Evolutionary conservation across 92 coral and sea anemone species (phyloP).

Genomic region (Porites cylindrica): DNA sequence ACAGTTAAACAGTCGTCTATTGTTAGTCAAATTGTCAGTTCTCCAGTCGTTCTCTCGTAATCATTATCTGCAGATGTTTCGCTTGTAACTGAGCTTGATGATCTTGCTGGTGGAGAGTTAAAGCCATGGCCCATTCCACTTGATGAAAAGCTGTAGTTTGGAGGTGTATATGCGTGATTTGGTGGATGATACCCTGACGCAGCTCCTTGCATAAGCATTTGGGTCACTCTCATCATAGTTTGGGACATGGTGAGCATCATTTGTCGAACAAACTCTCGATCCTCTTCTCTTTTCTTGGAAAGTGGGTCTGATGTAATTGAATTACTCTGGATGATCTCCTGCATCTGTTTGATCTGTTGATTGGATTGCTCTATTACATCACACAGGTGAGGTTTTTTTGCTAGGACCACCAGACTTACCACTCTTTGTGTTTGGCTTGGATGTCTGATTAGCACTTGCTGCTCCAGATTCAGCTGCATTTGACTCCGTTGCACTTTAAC

Average conservation of each 20-base stretch:
- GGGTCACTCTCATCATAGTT: constrained; percentile 59
- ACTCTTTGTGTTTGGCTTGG: constrained; percentile 52
- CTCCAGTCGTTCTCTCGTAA: too few species aligned
- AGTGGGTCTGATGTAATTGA: constrained; percentile 42
- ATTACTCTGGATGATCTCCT: constrained; percentile 32
- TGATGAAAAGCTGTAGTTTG: constrained; percentile 13
- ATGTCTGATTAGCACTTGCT: constrained; percentile 24
- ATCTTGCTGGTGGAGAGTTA: constrained; percentile 25
- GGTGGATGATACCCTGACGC: constrained; percentile 47
- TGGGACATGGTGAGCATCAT: constrained; percentile 56
- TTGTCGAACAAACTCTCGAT: constrained; percentile 50
- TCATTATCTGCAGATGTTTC: neutral
- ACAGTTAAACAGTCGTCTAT: too few species aligned
- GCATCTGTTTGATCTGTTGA: constrained; percentile 56
- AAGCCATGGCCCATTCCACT: constrained; percentile 36
- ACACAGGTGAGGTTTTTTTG: constrained; percentile 38
- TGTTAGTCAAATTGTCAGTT: too few species aligned
- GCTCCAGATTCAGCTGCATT: too few species aligned
- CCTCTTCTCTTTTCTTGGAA: constrained; percentile 60
- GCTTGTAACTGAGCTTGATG: constrained; percentile 19
- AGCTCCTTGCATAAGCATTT: constrained; percentile 52
- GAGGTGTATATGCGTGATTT: constrained; percentile 38
- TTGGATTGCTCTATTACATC: constrained; percentile 65
- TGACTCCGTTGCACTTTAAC: too few species aligned
- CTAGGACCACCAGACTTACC: constrained; percentile 48